phyloP scores from a whole-genome alignment of 1,140 invertebrate species.

The Drosophila serrata region DNA sequence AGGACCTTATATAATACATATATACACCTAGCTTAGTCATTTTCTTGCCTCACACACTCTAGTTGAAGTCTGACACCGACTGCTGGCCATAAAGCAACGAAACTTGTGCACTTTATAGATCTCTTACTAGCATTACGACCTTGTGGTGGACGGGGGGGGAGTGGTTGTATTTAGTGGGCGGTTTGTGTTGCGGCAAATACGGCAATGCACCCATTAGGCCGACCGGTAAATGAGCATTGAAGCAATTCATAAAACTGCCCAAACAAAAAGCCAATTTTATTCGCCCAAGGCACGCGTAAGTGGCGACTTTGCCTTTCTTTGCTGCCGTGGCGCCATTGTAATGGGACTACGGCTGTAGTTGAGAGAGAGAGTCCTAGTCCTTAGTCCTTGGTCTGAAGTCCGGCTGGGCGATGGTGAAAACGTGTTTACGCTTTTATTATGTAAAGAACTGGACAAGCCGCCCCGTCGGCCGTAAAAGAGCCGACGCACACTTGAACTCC shows the following conservation, averaged over 20 bases:
- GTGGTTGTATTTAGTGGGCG: constrained; percentile 29
- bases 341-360: constrained; percentile 30
- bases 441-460: constrained; percentile 64
- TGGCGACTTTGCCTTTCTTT: constrained; percentile 40
- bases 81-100: constrained; percentile 36
- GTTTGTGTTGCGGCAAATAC: constrained; percentile 13
- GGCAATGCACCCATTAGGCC: constrained; percentile 79
- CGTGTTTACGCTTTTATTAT: constrained; percentile 84
- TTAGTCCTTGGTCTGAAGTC: constrained; percentile 10
- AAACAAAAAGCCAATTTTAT: constrained; percentile 73
- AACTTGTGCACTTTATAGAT: constrained; percentile 66
- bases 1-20: not conserved
- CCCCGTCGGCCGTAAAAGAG: constrained; percentile 34
- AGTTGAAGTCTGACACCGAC: not conserved
- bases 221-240: constrained; percentile 82
- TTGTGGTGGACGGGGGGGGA: constrained; percentile 8
- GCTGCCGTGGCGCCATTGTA: constrained; percentile 65
- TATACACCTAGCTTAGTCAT: constrained; percentile 1
- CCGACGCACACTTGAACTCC: constrained; percentile 46
- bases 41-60: not conserved
- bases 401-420: constrained; percentile 72
- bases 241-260: constrained; percentile 80
- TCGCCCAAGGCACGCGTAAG: constrained; percentile 65
- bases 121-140: constrained; percentile 38
- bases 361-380: constrained; percentile 3